Percentiles rank a stretch among this genome's conserved stretches.
Conservation (phyloP, 2,797 vertebrate genomes). For the Phrynocephalus vlangalii region DNA sequence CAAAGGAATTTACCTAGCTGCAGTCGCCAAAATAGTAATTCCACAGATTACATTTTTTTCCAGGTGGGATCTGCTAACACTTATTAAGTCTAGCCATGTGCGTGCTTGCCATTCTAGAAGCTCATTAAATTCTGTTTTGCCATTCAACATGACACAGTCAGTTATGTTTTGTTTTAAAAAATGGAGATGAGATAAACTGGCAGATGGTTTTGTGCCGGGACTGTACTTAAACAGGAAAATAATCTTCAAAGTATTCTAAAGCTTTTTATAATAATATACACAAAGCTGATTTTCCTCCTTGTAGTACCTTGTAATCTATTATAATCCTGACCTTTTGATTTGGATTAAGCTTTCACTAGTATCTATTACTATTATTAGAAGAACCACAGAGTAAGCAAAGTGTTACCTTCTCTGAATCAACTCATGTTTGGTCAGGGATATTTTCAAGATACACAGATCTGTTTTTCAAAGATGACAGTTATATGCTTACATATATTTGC, state of each 20-base stretch:
- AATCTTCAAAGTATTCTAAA: conserved; percentile 39
- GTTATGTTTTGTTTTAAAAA: neutral
- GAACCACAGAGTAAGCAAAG: neutral
- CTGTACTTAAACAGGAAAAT: conserved; percentile 16
- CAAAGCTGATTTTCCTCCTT: conserved; percentile 6
- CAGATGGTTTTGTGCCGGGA: conserved; percentile 42
- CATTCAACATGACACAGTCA: neutral
- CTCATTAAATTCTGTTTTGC: conserved; percentile 3
- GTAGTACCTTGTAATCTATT: conserved; percentile 19
- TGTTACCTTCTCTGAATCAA: neutral
- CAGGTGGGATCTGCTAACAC: neutral
- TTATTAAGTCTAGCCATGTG: neutral
- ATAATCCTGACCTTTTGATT: neutral
- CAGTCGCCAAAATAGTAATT: neutral
- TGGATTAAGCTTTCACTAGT: conserved; percentile 30
- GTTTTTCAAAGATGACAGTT: neutral
- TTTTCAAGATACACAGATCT: neutral
- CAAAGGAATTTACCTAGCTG: neutral
- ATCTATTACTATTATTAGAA: neutral
- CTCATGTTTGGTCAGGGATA: neutral
- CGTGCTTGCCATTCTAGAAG: neutral
- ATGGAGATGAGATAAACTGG: conserved; percentile 9
- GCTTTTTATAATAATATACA: conserved; percentile 42
- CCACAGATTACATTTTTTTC: neutral
- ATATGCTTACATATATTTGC: neutral